phyloP scores from a whole-genome alignment of 30 jellyfish, hydroid and myxozoan species.

The Aurelia sp. region DNA sequence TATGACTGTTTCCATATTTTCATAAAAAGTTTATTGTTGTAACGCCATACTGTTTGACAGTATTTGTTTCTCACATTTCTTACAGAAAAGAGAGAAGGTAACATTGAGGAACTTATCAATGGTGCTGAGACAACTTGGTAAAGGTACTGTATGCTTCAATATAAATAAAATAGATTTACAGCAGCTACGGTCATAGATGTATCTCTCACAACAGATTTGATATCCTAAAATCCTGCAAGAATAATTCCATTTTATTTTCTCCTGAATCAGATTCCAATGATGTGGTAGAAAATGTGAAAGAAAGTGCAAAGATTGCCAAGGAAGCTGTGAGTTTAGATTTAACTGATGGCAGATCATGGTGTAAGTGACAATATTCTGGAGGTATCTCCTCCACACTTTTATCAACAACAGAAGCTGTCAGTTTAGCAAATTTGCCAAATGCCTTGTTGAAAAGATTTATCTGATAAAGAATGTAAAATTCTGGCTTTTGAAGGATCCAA shows the following conservation, averaged over 20 bases:
- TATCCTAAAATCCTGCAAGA: too few relatives aligned
- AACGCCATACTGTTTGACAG: too few relatives aligned
- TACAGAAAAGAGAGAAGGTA: constrained; percentile 81
- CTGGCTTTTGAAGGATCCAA: too few relatives aligned
- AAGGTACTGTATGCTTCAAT: constrained; percentile 48
- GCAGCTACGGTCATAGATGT: too few relatives aligned
- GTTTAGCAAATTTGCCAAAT: neutral
- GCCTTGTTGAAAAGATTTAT: too few relatives aligned
- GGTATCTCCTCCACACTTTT: constrained; percentile 8
- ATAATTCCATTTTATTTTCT: too few relatives aligned
- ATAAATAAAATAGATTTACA: too few relatives aligned
- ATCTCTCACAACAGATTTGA: too few relatives aligned
- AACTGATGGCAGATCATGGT: constrained; percentile 96
- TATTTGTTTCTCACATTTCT: neutral
- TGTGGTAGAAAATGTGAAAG: constrained; percentile 69
- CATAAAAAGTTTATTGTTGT: too few relatives aligned
- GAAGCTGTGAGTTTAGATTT: constrained; percentile 91
- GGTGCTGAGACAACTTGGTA: constrained; percentile 97
- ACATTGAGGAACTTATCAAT: constrained; percentile 90
- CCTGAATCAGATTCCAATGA: constrained; percentile 59
- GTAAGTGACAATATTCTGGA: constrained; percentile 56
- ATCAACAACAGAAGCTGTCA: neutral
- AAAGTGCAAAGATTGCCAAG: constrained; percentile 92
- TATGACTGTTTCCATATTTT: too few relatives aligned
- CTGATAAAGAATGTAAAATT: too few relatives aligned